Conservation (phyloP, 2,888 invertebrate genomes). For the Lasiommata megera region DNA sequence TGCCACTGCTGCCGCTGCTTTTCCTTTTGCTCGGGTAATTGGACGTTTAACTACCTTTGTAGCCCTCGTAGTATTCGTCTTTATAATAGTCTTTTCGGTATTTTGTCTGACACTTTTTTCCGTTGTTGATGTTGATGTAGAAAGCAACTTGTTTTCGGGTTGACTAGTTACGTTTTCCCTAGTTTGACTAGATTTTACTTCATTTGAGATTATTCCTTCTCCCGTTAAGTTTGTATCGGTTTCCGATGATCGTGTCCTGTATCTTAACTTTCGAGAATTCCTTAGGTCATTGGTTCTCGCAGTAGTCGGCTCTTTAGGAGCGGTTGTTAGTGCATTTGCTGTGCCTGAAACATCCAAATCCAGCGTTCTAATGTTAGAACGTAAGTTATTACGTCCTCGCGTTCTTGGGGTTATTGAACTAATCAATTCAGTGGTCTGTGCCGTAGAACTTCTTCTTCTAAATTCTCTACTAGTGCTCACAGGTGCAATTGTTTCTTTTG, state of each 20-base stretch:
- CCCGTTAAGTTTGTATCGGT: constrained; percentile 68
- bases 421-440: constrained; percentile 45
- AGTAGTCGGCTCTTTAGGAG: constrained; percentile 58
- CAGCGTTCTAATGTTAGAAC: constrained; percentile 49
- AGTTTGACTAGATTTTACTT: constrained; percentile 67
- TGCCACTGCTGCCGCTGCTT: constrained; percentile 40
- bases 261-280: constrained; percentile 61
- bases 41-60: constrained; percentile 60
- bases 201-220: constrained; percentile 55
- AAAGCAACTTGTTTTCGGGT: constrained; percentile 48
- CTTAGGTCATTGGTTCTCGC: constrained; percentile 53
- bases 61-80: constrained; percentile 51
- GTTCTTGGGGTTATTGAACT: constrained; percentile 33
- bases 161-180: constrained; percentile 62
- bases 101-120: constrained; percentile 35
- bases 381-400: constrained; percentile 30
- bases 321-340: constrained; percentile 56
- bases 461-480: constrained; percentile 50
- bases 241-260: constrained; percentile 57
- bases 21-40: constrained; percentile 49
- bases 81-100: constrained; percentile 50
- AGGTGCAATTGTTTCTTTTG: constrained; percentile 45
- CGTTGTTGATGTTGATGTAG: constrained; percentile 42
- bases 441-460: constrained; percentile 54
- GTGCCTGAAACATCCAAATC: constrained; percentile 65